Evolutionary conservation across 2,797 vertebrate species (phyloP).

Genomic region (Phoxinus dragarum): DNA sequence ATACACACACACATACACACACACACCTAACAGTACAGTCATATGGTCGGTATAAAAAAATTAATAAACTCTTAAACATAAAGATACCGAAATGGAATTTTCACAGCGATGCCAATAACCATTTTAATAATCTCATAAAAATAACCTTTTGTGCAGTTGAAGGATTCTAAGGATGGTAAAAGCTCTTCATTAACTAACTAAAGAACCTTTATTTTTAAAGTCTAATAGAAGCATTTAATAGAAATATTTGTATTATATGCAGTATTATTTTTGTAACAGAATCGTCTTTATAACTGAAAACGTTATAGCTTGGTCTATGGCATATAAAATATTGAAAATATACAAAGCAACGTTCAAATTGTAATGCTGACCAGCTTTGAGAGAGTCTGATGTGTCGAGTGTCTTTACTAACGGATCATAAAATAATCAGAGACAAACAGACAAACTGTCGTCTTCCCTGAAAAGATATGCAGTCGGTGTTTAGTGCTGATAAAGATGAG

Average conservation of each 20-base stretch:
- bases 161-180: neutral
- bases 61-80: neutral
- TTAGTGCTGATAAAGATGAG: constrained; percentile 8
- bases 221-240: neutral
- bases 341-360: neutral
- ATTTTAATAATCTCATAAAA: neutral
- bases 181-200: neutral
- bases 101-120: neutral
- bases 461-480: neutral
- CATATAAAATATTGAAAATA: neutral
- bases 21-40: neutral
- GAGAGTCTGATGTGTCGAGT: neutral
- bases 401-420: neutral
- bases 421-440: neutral
- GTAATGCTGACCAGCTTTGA: neutral
- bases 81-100: neutral
- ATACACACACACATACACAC: too few species aligned
- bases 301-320: neutral
- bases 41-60: neutral
- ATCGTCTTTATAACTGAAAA: neutral
- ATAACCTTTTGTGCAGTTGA: neutral
- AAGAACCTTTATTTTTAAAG: neutral
- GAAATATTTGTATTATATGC: neutral
- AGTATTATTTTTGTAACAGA: neutral
- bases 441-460: neutral